Conservation (phyloP, 2,888 invertebrate genomes). For the Mechanitis messenoides region DNA sequence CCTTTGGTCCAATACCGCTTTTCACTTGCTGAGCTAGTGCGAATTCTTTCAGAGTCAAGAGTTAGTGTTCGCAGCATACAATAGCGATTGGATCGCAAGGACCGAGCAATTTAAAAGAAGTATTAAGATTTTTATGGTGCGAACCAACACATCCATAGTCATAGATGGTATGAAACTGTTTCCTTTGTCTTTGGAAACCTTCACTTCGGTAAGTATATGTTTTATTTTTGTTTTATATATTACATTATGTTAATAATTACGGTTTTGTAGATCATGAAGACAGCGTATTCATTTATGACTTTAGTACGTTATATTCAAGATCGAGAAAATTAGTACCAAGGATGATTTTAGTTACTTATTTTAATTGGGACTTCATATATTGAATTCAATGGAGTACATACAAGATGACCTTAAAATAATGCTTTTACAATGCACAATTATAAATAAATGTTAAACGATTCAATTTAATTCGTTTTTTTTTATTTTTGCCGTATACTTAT, state of each 20-base stretch:
- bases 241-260: constrained; percentile 16
- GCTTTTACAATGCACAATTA: no score
- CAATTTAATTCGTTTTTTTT: no score
- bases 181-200: constrained; percentile 50
- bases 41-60: constrained; percentile 44
- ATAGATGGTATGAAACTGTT: constrained; percentile 51
- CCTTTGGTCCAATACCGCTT: constrained; percentile 8
- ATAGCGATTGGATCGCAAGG: constrained; percentile 51
- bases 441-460: no score
- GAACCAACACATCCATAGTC: constrained; percentile 44
- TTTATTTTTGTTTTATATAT: not conserved
- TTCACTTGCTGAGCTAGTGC: constrained; percentile 17
- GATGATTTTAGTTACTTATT: not conserved
- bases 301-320: constrained; percentile 45
- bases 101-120: constrained; percentile 47
- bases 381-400: no score
- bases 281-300: constrained; percentile 56
- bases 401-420: no score
- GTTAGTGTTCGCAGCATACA: constrained; percentile 49
- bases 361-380: no score
- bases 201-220: constrained; percentile 41
- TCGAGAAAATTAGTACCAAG: constrained; percentile 8
- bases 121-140: constrained; percentile 45
- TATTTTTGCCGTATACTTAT: no score
- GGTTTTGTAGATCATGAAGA: constrained; percentile 53